Evolutionary conservation across 2,888 invertebrate genomes (phyloP), one percentile per base, ranked within the genome.

Genomic region (Melinaea menophilus): DNA sequence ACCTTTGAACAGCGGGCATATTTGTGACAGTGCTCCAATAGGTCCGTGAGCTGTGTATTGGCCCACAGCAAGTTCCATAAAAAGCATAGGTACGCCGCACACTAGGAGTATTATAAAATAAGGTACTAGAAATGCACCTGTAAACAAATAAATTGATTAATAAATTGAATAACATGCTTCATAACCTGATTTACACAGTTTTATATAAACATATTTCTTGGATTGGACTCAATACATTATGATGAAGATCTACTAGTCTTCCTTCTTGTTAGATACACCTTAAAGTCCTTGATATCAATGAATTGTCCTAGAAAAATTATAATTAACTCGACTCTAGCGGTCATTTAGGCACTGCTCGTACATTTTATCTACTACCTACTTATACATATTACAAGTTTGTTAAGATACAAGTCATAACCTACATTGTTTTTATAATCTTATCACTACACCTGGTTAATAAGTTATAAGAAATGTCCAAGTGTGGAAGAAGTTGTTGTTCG

Each of bases 1-100:
- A 96, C 97, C 98, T 95, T 97, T 97, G 74, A 98, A 96, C 64
- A 98, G 90, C 11, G 98, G 98, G 82, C 97, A 98, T 69, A 98
- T 93, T 88, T 97, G 97, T 70, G 95, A 96, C 73, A 98, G 88
- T 57, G 98, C 97, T 65, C 97, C 96, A 71, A 98, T 97, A 55
- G 98, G 97, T 63, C 98, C 98, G 75, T 97, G 93, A 70, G 97
- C 94, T 46, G 98, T 97, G 81, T 95, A 97, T 84, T 98, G 98
- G 46, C 98, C 98, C 69, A 98, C 93, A 54, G 97, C 95, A 73
- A 98, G 88, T 87, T 98, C 98, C 97, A 98, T 97, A 83, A 97
- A 97, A 66, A 98, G 92, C 91, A 98, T 93, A 22, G 98, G 98
- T 72, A 98, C 94, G 66, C 98, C 97, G 82, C 98, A 97, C 74